Evolutionary conservation across 2,888 invertebrate genomes (phyloP), one percentile per base, ranked within the genome.

Genomic region (Coelopa pilipes): DNA sequence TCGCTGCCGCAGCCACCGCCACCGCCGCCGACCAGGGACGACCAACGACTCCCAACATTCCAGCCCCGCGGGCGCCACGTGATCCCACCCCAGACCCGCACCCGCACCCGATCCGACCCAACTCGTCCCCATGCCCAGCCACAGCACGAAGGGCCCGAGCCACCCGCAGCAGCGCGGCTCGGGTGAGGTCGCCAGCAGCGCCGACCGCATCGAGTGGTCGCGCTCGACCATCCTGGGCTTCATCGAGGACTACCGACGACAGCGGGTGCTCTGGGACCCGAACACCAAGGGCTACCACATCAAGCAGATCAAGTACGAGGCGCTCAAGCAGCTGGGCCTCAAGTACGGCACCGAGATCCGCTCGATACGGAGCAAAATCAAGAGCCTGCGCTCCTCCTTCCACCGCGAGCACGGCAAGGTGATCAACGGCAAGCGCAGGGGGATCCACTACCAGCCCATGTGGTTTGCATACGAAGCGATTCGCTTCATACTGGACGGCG

Each of bases 391-490:
- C 65, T 86, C 86, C 72, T 86, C 86, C 63, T 86, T 86, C 74
- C 86, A 86, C 75, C 84, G 86, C 24, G 86, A 86, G 70, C 86
- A 86, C 67, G 86, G 86, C 74, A 86, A 86, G 81, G 86, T 86
- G 78, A 79, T 86, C 53, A 86, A 80, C 72, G 85, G 86, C 47
- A 81, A 85, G 77, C 83, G 78, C 69, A 85, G 85, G 65, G 86
- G 86, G 45, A 81, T 86, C 4, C 82, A 81, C 76, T 86, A 86
- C 80, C 86, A 86, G 78, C 86, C 86, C 76, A 86, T 86, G 86
- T 86, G 86, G 86, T 86, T 86, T 79, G 86, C 86, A 79, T 86
- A 86, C 76, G 86, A 86, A 80, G 85, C 86, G 75, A 86, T 86
- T 77, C 83, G 86, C 10, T 86, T 86, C 70, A 86, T 86, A 76